Evolutionary conservation across 2,113 vertebrate species (phyloP), one percentile per base, ranked within the genome.

Genomic region (Noctilio leporinus): DNA sequence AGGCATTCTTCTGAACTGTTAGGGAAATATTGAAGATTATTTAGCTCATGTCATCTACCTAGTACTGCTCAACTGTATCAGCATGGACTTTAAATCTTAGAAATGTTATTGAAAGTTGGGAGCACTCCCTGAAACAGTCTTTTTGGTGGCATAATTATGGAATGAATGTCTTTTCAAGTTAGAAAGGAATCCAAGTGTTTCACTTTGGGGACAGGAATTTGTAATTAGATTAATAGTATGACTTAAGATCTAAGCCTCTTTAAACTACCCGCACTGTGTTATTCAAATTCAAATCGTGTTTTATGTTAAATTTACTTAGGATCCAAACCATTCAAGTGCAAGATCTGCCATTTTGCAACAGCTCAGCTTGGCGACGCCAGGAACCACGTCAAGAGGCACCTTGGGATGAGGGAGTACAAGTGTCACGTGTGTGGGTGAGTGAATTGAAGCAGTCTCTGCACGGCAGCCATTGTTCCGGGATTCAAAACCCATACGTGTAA

Each of bases 351-450:
- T 98, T 99, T 99, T 98, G 99, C 99, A 95, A 99, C 99, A 20
- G 99, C 99, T 98, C 99, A 99, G 98, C 98, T 99, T 82, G 99
- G 99, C 96, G 99, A 99, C 94, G 99, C 99, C 97, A 99, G 99
- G 96, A 99, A 99, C 99, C 99, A 99, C 69, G 99, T 99, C 97
- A 99, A 99, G 98, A 99, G 99, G 98, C 99, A 99, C 98, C 99
- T 99, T 94, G 99, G 99, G 97, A 99, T 99, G 99, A 99, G 99
- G 95, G 99, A 99, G 98, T 99, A 99, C 98, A 99, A 99, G 98
- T 99, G 99, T 95, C 99, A 99, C 97, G 98, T 99, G 98, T 99
- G 99, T 98, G 99, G 99, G 99, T 99, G 98, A 99, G 99, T 99
- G 98, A 96, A 97, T 94, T 86, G 97, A 97, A 95, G 92, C 94